Evolutionary conservation across 1,140 invertebrate genomes (phyloP), one percentile per base, ranked within the genome.

Genomic region (Dendrolimus punctatus): DNA sequence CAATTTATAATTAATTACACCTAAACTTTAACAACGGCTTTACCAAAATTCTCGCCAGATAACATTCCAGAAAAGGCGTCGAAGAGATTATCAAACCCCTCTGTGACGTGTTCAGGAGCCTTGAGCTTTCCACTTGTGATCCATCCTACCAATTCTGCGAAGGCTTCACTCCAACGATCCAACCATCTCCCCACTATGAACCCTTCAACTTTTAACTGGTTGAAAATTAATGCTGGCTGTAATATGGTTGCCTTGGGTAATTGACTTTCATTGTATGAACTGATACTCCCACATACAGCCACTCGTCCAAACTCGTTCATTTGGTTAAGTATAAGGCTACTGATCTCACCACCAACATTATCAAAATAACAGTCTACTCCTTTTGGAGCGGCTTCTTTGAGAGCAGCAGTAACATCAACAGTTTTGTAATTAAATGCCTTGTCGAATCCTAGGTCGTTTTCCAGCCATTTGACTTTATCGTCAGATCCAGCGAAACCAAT

Each of bases 401-500:
- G 73, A 9, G 83, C 86, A 37, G 79, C 56, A 4, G 72, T 63
- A 9, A 93, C 55, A 55, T 92, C 72, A 6, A 80, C 81, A 0
- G 81, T 91, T 73, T 94, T 94, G 70, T 95, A 95, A 77, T 95
- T 94, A 55, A 92, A 91, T 2, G 88, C 92, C 60, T 85, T 75
- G 73, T 95, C 92, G 73, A 94, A 93, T n/a, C 90, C 90, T 1
- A 94, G 71, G 36, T 92, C 88, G 3, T 91, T 69, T 46, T 89
- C 89, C 0, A 95, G 68, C 91, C 91, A 94, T 58, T 90, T 74
- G 42, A 91, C 89, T 86, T 95, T 95, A 0, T 91, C 90, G 52
- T 93, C 90, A 2, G 89, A 67, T n/a, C 93, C 93, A 49, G 92
- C 90, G 66, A 93, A 92, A 0, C 93, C 94, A 58, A 95, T 92